These are phyloP conservation scores for Chouioia cunea DNA, from an alignment of 2,888 invertebrate genomes.

Conservation along the genomic window DNA sequence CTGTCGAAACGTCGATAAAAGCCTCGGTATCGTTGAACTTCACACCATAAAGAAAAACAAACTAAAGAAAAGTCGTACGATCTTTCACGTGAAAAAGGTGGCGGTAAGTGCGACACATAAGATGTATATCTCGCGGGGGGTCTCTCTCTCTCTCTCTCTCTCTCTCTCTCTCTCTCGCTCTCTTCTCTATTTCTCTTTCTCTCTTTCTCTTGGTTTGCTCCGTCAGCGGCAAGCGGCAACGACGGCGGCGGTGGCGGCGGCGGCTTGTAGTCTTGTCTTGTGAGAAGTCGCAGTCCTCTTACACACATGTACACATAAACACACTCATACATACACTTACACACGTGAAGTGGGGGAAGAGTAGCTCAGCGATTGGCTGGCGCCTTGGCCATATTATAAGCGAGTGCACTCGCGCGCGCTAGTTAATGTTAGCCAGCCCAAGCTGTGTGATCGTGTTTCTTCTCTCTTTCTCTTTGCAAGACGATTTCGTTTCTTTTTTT, in stretches of 20 bases:
- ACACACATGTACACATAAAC: not conserved
- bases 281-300: no score
- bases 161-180: no score
- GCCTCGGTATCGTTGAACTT: no score
- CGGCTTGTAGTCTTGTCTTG: no score
- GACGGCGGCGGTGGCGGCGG: no score
- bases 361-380: slow-evolving; percentile 63
- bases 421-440: slow-evolving; percentile 65
- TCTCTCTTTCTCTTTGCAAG: slow-evolving; percentile 57
- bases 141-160: not conserved
- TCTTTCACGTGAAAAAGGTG: slow-evolving; percentile 13
- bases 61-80: not conserved
- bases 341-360: not conserved
- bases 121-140: slow-evolving; percentile 30
- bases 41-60: not conserved
- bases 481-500: slow-evolving; percentile 54
- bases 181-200: no score
- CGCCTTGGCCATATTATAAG: slow-evolving; percentile 67
- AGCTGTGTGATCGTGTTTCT: slow-evolving; percentile 48
- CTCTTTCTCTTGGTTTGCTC: no score
- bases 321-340: not conserved
- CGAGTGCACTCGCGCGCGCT: slow-evolving; percentile 63
- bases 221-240: no score
- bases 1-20: no score
- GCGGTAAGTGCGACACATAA: slow-evolving; percentile 6